Base-by-base conservation (phyloP, 2,888 invertebrate species). In the Pterobdella sp. region DNA sequence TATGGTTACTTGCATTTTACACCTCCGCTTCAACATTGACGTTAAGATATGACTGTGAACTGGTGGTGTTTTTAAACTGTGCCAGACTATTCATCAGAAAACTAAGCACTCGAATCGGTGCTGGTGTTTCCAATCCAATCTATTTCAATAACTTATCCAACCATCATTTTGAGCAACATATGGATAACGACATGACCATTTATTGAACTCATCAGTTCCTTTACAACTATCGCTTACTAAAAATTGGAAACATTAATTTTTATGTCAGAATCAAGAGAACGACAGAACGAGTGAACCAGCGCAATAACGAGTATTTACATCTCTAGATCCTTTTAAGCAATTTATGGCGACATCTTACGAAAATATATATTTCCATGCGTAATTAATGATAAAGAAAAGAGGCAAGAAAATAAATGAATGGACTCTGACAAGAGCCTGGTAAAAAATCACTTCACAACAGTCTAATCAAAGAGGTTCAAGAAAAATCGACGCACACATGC, bases 241-340 rank as follows among this genome's bases (percentile, higher is more conserved):
- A 7, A 22, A 42, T 22, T 7, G 22, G 49, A 7, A 42, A 22
- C 49, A 7, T 42, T 22, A 42, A 14, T 22, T 14, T 42, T 22
- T 14, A 3, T 26, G n/a, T 56, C 4, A 56, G 7, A 3, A 56
- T n/a, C 60, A 56, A 22, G 60, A 56, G 26, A 56, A 26, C 60
- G 60, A 56, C 60, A 56, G 60, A 56, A 56, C 60, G n/a, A 56
- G 60, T n/a, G n/a, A n/a, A n/a, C n/a, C n/a, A n/a, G n/a, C n/a
- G n/a, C n/a, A n/a, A n/a, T n/a, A n/a, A n/a, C n/a, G n/a, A n/a
- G n/a, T n/a, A n/a, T n/a, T n/a, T n/a, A n/a, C n/a, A n/a, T n/a
- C n/a, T n/a, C n/a, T n/a, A n/a, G n/a, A n/a, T n/a, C n/a, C n/a
- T n/a, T n/a, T n/a, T n/a, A n/a, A n/a, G n/a, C n/a, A n/a, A n/a